Conservation (phyloP, 2,113 vertebrate genomes). For the Lepus americanus region DNA sequence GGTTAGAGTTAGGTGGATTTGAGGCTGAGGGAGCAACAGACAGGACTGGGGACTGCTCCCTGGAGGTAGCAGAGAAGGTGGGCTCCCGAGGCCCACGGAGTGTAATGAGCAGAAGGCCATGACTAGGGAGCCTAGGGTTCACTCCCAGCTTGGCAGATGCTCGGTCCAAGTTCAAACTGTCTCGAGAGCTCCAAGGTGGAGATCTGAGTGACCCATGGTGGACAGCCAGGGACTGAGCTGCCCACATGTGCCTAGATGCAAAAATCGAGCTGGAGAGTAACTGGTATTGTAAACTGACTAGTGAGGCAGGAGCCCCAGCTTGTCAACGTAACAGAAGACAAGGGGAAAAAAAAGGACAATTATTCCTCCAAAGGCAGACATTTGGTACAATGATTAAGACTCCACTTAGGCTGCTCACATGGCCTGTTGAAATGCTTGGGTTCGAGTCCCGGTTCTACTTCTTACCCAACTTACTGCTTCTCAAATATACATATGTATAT, state of each 20-base stretch:
- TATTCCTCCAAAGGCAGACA: neutral
- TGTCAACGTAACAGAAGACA: neutral
- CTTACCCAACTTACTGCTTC: too few relatives aligned
- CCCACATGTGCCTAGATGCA: too few relatives aligned
- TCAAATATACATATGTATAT: too few relatives aligned
- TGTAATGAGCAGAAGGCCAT: neutral
- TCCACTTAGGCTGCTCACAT: too few relatives aligned
- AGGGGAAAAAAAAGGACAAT: neutral
- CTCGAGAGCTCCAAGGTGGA: neutral
- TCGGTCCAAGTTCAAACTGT: neutral
- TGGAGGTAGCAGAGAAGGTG: too few relatives aligned
- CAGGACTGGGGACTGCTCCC: rapidly evolving
- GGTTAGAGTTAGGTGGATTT: too few relatives aligned
- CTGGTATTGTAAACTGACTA: neutral
- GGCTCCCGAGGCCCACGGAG: neutral
- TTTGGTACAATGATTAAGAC: too few relatives aligned
- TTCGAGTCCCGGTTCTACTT: too few relatives aligned
- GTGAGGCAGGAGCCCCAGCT: neutral
- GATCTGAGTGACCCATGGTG: neutral
- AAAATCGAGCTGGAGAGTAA: neutral
- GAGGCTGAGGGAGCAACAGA: neutral
- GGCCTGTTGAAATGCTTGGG: too few relatives aligned
- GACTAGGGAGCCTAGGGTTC: neutral
- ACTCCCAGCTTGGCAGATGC: neutral
- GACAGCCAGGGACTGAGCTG: neutral